Base-by-base conservation (phyloP, 1,140 invertebrate species). In the Drosophila malerkotliana region DNA sequence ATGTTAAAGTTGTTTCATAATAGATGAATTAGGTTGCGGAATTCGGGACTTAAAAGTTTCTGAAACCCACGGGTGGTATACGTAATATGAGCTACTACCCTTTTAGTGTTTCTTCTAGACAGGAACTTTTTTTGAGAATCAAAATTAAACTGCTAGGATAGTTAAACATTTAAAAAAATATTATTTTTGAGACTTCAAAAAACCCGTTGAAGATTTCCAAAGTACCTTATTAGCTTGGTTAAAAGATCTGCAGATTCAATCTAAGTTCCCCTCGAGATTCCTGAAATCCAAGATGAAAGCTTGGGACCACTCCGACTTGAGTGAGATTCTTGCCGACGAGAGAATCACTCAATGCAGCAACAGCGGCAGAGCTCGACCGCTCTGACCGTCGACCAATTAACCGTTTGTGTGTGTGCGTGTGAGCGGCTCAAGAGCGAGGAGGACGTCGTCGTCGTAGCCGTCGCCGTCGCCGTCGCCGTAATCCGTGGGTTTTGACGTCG, bases 331-430 rank as follows among this genome's bases (percentile, higher is more conserved):
- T 10, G 44, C 15, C 7, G 44, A 18, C 21, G 15, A 10, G 18
- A 47, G 4, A 21, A 7, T 47, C 44, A 47, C 44, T 47, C 18
- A 47, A 44, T 8, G 41, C 41, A 14, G 59, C 75, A 52, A 73
- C 76, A 67, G 72, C 68, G 21, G 26, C 57, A 10, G 51, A 44
- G 44, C 41, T 44, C 8, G 18, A 21, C 44, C n/a, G 10, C 39
- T n/a, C n/a, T 39, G 39, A 56, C 10, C 52, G 44, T 59, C 61
- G 21, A 59, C 68, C 68, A 72, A 72, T 72, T 66, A 72, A 66
- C 49, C 56, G 61, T n/a, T 32, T 49, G 54, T 14, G 54, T 51
- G 53, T 52, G 45, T 57, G 59, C n/a, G 67, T 45, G 61, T 34
- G 32, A 34, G 32, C 32, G 10, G 32, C 32, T 34, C 62, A 32